Base-by-base conservation (phyloP, 37 sponge, comb jelly and placozoan genomes). In the Tethya wilhelma region DNA sequence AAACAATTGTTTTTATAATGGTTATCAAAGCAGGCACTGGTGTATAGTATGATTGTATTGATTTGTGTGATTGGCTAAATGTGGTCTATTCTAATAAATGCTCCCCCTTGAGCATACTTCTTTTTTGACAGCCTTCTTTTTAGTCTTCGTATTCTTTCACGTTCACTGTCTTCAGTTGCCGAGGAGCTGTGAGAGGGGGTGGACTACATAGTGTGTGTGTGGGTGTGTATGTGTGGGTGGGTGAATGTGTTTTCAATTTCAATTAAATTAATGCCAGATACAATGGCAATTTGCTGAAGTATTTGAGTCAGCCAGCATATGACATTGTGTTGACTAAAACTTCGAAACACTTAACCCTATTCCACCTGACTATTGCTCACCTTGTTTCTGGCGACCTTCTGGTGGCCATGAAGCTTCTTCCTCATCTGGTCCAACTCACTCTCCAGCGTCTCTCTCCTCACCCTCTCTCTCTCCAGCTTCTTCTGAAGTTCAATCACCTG, bases 391-490 rank as follows among this genome's bases (percentile, higher is more conserved):
- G 34, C 20, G 36, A 43, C 2, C 1, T 4, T 3, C 64, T 77
- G 45, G 63, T 38, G 23, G 43, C 38, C 62, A 2, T 75, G 44
- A 26, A 91, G 65, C 29, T 87, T 44, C 30, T 64, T 46, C 33
- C 89, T 79, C 49, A 77, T 28, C 66, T 53, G 56, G 69, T 92
- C 93, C 33, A 76, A 59, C n/a, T 87, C 85, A 42, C 38, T 66
- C 55, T 92, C 93, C 17, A 87, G 58, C 33, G 36, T 60, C 56
- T 88, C 89, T 49, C 89, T 66, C 58, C 89, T 72, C 67, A 78
- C 77, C 38, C 84, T 79, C 78, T 92, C 93, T 36, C 38, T 53
- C 42, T 75, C 79, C 60, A 87, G 45, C 38, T 80, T 49, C 4
- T 34, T 42, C 70, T 78, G 46, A 23, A 87, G 46, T 19, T 56